A percentile compares a stretch with the other conserved stretches of the same genome.
Evolutionary conservation across 2,888 invertebrate species (phyloP).

Genomic region (Hyalella azteca): DNA sequence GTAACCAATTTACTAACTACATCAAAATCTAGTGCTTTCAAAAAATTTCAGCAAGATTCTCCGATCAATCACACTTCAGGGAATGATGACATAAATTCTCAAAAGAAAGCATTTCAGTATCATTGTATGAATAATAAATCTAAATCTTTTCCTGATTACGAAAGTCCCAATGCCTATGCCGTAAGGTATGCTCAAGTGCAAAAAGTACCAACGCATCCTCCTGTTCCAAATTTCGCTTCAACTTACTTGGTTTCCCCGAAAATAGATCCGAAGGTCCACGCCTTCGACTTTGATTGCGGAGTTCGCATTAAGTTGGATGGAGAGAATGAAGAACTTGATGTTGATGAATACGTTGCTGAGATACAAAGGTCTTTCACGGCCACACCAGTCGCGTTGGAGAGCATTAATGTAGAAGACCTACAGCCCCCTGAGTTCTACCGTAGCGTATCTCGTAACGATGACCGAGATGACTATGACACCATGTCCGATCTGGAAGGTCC

Average conservation of each 20-base stretch:
- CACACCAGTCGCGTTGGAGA: conserved; percentile 28
- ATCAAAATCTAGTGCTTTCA: too few relatives aligned
- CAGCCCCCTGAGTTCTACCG: conserved; percentile 47
- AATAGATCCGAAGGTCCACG: background rate
- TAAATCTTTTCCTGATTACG: conserved; percentile 1
- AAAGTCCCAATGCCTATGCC: background rate
- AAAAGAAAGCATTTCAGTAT: too few relatives aligned
- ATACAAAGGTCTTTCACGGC: conserved; percentile 41
- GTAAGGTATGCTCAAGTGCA: background rate
- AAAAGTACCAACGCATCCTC: background rate
- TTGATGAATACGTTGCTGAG: conserved; percentile 41
- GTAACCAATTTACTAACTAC: background rate
- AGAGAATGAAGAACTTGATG: conserved; percentile 30
- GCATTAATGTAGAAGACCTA: conserved; percentile 46
- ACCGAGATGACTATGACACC: conserved; percentile 30
- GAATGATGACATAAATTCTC: too few relatives aligned
- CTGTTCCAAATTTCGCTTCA: conserved; percentile 25
- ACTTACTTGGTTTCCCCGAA: conserved; percentile 20
- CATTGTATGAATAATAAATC: too few relatives aligned
- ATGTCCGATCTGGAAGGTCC: background rate
- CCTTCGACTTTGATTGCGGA: conserved; percentile 4
- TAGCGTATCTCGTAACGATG: conserved; percentile 46
- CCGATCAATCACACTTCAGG: too few relatives aligned
- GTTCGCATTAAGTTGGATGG: background rate
- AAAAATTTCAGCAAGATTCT: too few relatives aligned